Conservation (phyloP, 2,113 vertebrate species). For the Melanostigma gelatinosum region DNA sequence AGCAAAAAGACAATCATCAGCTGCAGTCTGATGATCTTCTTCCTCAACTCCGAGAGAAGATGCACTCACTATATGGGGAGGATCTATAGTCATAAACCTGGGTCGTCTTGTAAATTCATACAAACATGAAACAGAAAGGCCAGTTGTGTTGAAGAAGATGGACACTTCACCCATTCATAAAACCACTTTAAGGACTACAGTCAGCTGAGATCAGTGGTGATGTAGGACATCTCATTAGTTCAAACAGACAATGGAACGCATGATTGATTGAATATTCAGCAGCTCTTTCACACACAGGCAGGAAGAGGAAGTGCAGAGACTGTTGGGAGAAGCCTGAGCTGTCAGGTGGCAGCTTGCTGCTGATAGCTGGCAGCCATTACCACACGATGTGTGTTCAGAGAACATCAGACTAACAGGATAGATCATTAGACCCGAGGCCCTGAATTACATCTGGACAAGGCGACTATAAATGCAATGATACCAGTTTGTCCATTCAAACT, state of each 20-base stretch:
- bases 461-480: background rate
- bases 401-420: background rate
- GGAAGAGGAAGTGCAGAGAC: conserved; percentile 30
- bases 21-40: background rate
- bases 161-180: background rate
- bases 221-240: background rate
- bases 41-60: background rate
- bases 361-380: background rate
- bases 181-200: background rate
- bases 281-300: background rate
- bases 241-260: conserved; percentile 4
- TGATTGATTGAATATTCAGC: background rate
- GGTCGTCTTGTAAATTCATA: background rate
- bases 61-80: background rate
- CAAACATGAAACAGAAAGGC: background rate
- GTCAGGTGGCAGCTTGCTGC: background rate
- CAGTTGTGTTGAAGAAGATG: background rate
- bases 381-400: conserved; percentile 1
- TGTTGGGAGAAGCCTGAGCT: background rate
- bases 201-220: background rate
- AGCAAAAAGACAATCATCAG: background rate
- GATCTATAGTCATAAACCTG: background rate
- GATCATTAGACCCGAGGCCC: background rate
- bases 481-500: background rate
- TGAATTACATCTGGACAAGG: background rate